Percentiles rank a stretch among this genome's conserved stretches.
Evolutionary conservation across 2,888 invertebrate species (phyloP).

Genomic region (Neoitamus cyanurus): DNA sequence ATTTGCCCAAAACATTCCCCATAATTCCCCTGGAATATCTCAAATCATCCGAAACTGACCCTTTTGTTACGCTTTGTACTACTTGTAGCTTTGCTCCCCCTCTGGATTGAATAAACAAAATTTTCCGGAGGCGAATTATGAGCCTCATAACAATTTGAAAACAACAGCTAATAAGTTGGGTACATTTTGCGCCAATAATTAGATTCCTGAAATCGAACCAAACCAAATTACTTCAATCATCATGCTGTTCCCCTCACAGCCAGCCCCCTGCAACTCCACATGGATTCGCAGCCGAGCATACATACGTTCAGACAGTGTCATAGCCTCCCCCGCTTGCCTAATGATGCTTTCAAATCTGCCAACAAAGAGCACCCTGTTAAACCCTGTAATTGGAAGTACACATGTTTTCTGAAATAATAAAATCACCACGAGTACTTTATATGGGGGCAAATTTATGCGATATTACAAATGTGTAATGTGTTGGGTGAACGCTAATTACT

Average conservation of each 20-base stretch:
- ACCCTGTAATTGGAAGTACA: slow-evolving; percentile 11
- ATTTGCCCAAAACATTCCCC: background rate
- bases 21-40: background rate
- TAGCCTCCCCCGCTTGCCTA: background rate
- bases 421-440: slow-evolving; percentile 22
- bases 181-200: background rate
- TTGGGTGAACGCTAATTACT: background rate
- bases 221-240: background rate
- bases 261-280: no score
- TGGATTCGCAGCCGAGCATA: background rate
- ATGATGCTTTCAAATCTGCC: slow-evolving; percentile 30
- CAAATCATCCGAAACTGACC: background rate
- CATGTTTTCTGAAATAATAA: slow-evolving; percentile 29
- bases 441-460: slow-evolving; percentile 17
- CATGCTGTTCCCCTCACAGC: background rate
- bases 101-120: background rate
- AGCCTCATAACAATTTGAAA: background rate
- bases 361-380: slow-evolving; percentile 8
- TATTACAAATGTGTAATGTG: slow-evolving; percentile 10
- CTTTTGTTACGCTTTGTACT: background rate
- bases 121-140: background rate
- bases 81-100: background rate
- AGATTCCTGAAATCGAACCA: background rate
- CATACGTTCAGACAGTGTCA: background rate
- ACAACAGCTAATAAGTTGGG: background rate